phyloP scores from a whole-genome alignment of 2,113 vertebrate species.

The Manacus vitellinus region DNA sequence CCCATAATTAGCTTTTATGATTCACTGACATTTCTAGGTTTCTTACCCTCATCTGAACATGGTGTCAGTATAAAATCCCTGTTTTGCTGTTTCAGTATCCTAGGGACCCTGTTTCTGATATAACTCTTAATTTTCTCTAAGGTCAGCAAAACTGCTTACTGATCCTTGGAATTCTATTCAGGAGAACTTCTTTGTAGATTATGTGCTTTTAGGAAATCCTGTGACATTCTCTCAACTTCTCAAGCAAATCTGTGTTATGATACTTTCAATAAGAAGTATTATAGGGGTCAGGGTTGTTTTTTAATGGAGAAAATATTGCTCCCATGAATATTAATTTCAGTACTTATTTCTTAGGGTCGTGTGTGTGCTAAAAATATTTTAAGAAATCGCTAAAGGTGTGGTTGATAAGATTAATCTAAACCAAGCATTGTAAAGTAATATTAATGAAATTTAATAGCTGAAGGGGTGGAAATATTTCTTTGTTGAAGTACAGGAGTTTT shows the following conservation, averaged over 20 bases:
- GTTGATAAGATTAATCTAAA: neutral
- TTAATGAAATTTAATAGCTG: neutral
- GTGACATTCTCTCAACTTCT: neutral
- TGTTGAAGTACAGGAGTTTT: neutral
- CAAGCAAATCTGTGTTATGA: neutral
- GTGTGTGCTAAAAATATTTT: neutral
- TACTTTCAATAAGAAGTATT: neutral
- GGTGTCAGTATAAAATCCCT: neutral
- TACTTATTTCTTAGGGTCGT: neutral
- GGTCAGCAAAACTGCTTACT: neutral
- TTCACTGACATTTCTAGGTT: neutral
- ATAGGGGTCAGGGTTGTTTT: neutral
- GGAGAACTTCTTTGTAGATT: neutral
- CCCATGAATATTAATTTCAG: neutral
- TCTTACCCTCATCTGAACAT: neutral
- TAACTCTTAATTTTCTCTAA: neutral
- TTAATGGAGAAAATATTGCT: neutral
- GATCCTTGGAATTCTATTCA: neutral
- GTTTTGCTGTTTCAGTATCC: neutral
- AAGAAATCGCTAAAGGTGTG: neutral
- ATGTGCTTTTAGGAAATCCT: neutral
- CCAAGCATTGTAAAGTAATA: neutral
- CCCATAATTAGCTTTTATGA: neutral
- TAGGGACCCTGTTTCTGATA: neutral
- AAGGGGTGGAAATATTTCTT: neutral